Evolutionary conservation across 2,888 invertebrate genomes (phyloP), one percentile per base, ranked within the genome.

Genomic region (Mechanitis mazaeus): DNA sequence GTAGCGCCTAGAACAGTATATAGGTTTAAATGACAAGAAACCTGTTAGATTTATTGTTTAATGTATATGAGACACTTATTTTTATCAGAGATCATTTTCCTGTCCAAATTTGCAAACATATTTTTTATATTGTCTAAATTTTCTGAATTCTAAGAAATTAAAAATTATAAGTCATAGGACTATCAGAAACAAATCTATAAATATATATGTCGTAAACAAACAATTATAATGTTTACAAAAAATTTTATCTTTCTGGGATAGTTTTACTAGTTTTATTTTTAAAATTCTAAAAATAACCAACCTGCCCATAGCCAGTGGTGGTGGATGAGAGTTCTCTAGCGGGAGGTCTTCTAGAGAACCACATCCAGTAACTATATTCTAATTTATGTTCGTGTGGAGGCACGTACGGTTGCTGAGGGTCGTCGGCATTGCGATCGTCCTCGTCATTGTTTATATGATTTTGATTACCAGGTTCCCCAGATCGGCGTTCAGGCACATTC

Each of bases 331-430:
- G 80, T 60, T 89, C 87, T 69, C 89, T 80, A 68, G 88, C 80
- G 66, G 88, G 86, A 45, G 91, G 92, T 74, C 92, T 91, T 71
- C 92, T 84, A 54, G 92, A 91, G 79, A 94, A 97, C 98, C 98
- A 98, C 83, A 98, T 92, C 87, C 97, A 97, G 85, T 98, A 98
- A 70, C 95, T 94, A 89, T 96, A 97, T 85, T 98, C 97, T 75
- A 98, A 91, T 83, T 95, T 95, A 85, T 98, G 98, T 87, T 98
- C 97, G 71, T 95, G 94, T 67, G 94, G 93, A 64, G 94, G 95
- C 79, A 96, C 95, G 65, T 78, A 78, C 42, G 85, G 87, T 61
- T 86, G 79, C 64, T 77, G 68, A 55, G 83, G 79, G 55, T 87
- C 86, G 6, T 87, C 87, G 33, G 75, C 68, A 62, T 78, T 80